Evolutionary conservation across 2,888 invertebrate species (phyloP).

Genomic region (Buathra laborator): DNA sequence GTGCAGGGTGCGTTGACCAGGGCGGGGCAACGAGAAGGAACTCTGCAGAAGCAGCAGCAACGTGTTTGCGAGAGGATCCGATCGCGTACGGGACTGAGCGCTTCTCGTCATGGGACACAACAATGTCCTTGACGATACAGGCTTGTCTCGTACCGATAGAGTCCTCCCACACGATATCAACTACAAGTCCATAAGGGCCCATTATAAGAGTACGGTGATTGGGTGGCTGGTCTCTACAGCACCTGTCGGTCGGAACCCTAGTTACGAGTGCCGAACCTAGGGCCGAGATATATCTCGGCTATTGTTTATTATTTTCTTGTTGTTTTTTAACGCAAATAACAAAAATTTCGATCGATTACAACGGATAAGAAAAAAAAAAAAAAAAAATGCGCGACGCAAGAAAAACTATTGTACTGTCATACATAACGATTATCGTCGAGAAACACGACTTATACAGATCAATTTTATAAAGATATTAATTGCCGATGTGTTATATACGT

Average conservation of each 20-base stretch:
- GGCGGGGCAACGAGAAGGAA: slow-evolving; percentile 59
- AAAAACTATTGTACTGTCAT: slow-evolving; percentile 19
- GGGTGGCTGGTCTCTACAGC: slow-evolving; percentile 81
- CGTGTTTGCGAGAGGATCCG: slow-evolving; percentile 38
- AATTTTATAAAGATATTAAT: slow-evolving; percentile 52
- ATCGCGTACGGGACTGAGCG: slow-evolving; percentile 28
- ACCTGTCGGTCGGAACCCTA: slow-evolving; percentile 85
- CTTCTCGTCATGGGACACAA: slow-evolving; percentile 4
- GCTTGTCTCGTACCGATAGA: slow-evolving; percentile 34
- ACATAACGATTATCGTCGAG: slow-evolving; percentile 59
- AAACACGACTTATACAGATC: slow-evolving; percentile 41
- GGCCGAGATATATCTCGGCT: slow-evolving; percentile 83
- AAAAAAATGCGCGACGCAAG: background rate
- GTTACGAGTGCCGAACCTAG: slow-evolving; percentile 86
- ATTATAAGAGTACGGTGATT: slow-evolving; percentile 80
- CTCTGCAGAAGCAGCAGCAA: slow-evolving; percentile 55
- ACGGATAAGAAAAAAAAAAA: slow-evolving; percentile 11
- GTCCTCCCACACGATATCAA: slow-evolving; percentile 39
- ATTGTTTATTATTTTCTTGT: slow-evolving; percentile 39
- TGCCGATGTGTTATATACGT: slow-evolving; percentile 50
- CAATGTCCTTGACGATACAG: slow-evolving; percentile 28
- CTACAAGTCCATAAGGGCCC: slow-evolving; percentile 59
- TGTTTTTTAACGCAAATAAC: background rate
- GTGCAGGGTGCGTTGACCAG: slow-evolving; percentile 68
- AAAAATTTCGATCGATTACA: background rate